These are phyloP conservation scores for Blastomussa wellsi DNA, from an alignment of 92 coral and sea anemone species.

Conservation along the genomic window DNA sequence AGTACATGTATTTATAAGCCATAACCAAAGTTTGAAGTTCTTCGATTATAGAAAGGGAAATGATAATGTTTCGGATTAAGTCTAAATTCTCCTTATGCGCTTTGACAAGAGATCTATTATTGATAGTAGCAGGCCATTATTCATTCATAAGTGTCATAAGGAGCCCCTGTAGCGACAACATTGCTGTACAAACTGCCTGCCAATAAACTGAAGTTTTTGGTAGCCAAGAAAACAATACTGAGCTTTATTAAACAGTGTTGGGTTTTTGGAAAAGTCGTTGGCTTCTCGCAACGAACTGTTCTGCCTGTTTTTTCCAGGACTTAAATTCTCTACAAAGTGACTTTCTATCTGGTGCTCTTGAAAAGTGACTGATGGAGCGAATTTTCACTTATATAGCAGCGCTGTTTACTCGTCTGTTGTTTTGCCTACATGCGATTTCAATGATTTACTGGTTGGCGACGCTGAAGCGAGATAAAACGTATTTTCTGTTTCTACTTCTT, in stretches of 20 bases:
- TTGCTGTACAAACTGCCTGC: constrained; percentile 11
- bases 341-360: neutral
- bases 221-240: constrained; percentile 42
- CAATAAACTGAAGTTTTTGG: constrained; percentile 26
- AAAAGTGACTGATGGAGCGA: constrained; percentile 66
- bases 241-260: neutral
- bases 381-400: constrained; percentile 90
- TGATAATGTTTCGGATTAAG: neutral
- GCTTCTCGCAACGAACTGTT: neutral
- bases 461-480: constrained; percentile 56
- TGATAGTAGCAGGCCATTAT: constrained; percentile 13
- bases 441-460: constrained; percentile 88
- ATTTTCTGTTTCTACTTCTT: constrained; percentile 67
- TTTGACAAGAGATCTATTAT: neutral
- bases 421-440: constrained; percentile 72
- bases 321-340: constrained; percentile 1
- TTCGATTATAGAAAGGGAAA: neutral
- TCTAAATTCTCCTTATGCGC: constrained; percentile 22
- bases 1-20: neutral
- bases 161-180: constrained; percentile 24
- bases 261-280: neutral
- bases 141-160: constrained; percentile 16
- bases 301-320: neutral
- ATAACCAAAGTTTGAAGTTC: neutral
- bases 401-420: constrained; percentile 81